Conservation (phyloP, 2,797 vertebrate species). For the Pipistrellus pipistrellus region DNA sequence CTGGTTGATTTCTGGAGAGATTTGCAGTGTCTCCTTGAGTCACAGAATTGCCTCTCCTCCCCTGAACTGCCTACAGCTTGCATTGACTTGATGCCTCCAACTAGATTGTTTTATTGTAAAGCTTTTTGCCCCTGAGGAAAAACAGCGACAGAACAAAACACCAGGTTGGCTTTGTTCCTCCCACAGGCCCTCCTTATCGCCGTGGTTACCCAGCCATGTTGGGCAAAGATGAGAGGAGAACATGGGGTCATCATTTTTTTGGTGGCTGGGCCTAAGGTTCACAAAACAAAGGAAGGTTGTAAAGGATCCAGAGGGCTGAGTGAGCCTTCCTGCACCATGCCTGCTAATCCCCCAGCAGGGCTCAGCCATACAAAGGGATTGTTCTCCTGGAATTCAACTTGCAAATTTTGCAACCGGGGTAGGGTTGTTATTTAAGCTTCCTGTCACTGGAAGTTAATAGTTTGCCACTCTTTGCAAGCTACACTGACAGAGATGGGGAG, state of each 20-base stretch:
- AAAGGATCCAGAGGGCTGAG: not conserved
- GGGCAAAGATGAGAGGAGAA: constrained; percentile 81
- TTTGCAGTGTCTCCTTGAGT: constrained; percentile 12
- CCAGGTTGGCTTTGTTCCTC: constrained; percentile 74
- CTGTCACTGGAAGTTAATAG: constrained; percentile 79
- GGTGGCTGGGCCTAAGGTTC: constrained; percentile 40
- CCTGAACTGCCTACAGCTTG: not conserved
- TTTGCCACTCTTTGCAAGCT: constrained; percentile 82
- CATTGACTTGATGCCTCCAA: constrained; percentile 72
- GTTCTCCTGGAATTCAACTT: constrained; percentile 73
- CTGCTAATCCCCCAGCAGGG: constrained; percentile 9
- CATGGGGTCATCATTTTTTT: constrained; percentile 56
- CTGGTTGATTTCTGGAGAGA: not conserved
- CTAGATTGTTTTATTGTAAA: constrained; percentile 72
- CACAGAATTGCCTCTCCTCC: not conserved
- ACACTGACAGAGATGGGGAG: constrained; percentile 75
- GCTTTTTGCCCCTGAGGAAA: constrained; percentile 79
- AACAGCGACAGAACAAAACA: constrained; percentile 71
- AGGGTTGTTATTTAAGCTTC: constrained; percentile 80
- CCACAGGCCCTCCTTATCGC: constrained; percentile 76
- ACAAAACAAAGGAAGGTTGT: not conserved
- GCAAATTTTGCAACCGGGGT: constrained; percentile 72
- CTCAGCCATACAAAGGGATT: constrained; percentile 74
- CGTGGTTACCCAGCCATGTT: constrained; percentile 69
- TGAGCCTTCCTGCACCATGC: not conserved